phyloP scores from a whole-genome alignment of 1,140 invertebrate genomes.

The Venustaconcha ellipsiformis region DNA sequence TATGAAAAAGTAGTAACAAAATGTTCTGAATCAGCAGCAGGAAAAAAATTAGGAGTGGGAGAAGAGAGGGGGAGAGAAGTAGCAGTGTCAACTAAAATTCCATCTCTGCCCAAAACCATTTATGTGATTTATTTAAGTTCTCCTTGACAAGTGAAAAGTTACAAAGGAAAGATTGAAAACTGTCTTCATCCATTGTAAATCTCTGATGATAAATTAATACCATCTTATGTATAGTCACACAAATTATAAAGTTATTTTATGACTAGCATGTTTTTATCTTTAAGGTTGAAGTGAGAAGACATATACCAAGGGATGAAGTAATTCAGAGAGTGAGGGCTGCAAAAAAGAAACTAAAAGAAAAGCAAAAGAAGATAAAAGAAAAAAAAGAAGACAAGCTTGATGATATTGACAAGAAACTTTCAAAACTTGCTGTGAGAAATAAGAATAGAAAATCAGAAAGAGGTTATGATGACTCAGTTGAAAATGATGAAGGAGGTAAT shows the following conservation, averaged over 20 bases:
- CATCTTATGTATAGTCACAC: too few species aligned
- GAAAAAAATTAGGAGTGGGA: too few species aligned
- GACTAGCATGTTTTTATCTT: neutral
- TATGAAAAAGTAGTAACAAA: too few species aligned
- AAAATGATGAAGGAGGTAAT: too few species aligned
- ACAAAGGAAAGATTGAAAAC: neutral
- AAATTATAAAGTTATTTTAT: neutral
- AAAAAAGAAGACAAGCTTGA: constrained; percentile 14
- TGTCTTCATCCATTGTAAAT: neutral
- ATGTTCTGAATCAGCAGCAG: too few species aligned
- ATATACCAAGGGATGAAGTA: constrained; percentile 34
- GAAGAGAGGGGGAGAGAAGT: too few species aligned
- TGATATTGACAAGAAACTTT: neutral
- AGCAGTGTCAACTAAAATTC: too few species aligned
- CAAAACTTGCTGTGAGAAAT: too few species aligned
- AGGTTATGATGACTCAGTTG: too few species aligned
- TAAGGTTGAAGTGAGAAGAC: constrained; percentile 40
- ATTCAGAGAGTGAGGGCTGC: constrained; percentile 28
- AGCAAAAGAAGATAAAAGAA: constrained; percentile 15
- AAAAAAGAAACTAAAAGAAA: constrained; percentile 27
- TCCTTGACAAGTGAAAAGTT: neutral
- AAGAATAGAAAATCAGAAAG: too few species aligned
- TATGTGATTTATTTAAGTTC: neutral
- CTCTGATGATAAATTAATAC: neutral
- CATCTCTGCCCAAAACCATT: too few species aligned